phyloP scores from a whole-genome alignment of 1,140 invertebrate genomes.

The Cotesia vestalis region DNA sequence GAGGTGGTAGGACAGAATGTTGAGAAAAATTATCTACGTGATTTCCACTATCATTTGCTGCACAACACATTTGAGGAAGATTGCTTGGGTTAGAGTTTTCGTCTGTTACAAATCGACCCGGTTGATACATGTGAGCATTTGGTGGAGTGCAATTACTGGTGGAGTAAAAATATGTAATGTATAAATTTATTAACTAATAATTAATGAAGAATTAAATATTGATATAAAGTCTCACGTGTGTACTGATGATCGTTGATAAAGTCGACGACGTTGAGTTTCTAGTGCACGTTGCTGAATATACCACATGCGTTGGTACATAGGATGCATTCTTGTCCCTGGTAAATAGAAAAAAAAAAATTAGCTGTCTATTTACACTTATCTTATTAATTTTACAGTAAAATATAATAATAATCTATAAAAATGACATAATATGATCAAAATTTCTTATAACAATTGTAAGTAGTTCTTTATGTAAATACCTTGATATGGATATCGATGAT shows the following conservation, averaged over 20 bases:
- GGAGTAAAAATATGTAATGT: conserved; percentile 10
- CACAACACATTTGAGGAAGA: conserved; percentile 45
- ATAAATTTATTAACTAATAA: no score
- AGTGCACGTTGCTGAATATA: conserved; percentile 77
- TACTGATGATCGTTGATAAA: conserved; percentile 59
- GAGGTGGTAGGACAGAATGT: conserved; percentile 51
- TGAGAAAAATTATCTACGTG: conserved; percentile 44
- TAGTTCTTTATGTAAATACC: conserved; percentile 14
- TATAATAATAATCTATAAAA: conserved; percentile 20
- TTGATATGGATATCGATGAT: conserved; percentile 44
- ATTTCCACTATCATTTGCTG: conserved; percentile 39
- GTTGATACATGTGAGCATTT: conserved; percentile 48
- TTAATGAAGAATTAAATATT: background rate
- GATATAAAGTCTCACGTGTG: conserved; percentile 49
- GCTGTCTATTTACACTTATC: conserved; percentile 18
- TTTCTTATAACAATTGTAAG: background rate
- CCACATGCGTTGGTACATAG: conserved; percentile 78
- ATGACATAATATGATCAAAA: conserved; percentile 34
- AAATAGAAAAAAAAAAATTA: conserved; percentile 5
- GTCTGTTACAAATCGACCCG: conserved; percentile 35
- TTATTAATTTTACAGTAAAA: conserved; percentile 26
- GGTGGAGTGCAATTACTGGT: conserved; percentile 46
- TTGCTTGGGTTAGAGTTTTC: conserved; percentile 35
- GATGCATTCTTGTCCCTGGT: conserved; percentile 71
- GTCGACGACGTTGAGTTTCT: conserved; percentile 72